These are phyloP conservation scores for Camptogramma bilineatum DNA, from an alignment of 2,888 invertebrate genomes.

Conservation along the genomic window DNA sequence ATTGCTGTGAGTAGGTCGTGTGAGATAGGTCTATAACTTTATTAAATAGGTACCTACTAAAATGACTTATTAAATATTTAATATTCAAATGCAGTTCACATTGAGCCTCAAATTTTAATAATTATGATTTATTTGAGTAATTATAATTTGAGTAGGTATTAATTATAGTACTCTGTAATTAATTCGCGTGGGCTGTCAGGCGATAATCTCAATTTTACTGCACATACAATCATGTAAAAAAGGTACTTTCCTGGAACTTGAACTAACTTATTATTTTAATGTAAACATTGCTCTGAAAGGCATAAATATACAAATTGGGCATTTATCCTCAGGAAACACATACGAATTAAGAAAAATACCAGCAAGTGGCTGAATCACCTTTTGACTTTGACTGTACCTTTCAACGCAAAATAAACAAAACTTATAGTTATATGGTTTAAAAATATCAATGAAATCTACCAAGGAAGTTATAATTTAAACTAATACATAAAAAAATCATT, in stretches of 20 bases:
- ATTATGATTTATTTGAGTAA: slow-evolving; percentile 9
- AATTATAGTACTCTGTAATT: slow-evolving; percentile 11
- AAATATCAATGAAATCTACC: background rate
- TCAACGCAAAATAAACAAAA: too few relatives aligned
- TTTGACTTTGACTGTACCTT: background rate
- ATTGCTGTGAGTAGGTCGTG: background rate
- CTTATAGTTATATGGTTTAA: too few relatives aligned
- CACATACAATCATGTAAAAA: background rate
- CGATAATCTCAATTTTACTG: slow-evolving; percentile 5
- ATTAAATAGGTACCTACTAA: background rate
- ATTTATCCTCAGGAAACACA: too few relatives aligned
- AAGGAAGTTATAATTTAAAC: background rate
- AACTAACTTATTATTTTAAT: background rate
- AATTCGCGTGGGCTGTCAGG: slow-evolving; percentile 16
- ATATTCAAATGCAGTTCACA: background rate
- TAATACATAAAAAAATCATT: background rate
- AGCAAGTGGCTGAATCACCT: too few relatives aligned
- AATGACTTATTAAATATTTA: background rate
- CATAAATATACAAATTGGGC: too few relatives aligned
- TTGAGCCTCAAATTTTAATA: slow-evolving; percentile 5
- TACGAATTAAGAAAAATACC: too few relatives aligned
- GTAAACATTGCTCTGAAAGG: too few relatives aligned
- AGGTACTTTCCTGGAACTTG: background rate
- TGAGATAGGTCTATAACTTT: background rate
- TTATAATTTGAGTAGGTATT: slow-evolving; percentile 13